Conservation (phyloP, 1,140 invertebrate genomes). For the Archegozetes longisetosus region DNA sequence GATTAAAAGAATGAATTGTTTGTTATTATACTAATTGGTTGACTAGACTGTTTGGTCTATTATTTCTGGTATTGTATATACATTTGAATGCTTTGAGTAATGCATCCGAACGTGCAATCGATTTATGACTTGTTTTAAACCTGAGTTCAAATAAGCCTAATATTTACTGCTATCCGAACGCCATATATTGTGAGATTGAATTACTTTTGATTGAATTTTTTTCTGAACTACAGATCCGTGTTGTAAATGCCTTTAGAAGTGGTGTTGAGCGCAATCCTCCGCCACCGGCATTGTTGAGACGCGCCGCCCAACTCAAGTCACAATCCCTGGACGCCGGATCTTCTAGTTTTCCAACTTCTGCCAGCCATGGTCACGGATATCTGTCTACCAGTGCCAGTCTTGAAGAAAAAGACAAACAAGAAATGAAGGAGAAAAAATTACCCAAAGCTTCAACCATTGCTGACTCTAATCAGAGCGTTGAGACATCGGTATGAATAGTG, state of each 20-base stretch:
- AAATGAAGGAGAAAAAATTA: not conserved
- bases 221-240: conserved; percentile 82
- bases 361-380: not conserved
- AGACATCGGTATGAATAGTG: not conserved
- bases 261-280: conserved; percentile 79
- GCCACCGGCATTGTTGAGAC: conserved; percentile 27
- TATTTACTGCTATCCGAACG: too few relatives aligned
- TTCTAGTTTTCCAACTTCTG: not conserved
- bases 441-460: not conserved
- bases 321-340: conserved; percentile 9
- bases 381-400: not conserved
- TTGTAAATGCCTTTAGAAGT: conserved; percentile 98
- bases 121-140: too few relatives aligned
- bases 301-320: conserved; percentile 15
- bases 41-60: too few relatives aligned
- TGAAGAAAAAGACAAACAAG: not conserved
- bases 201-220: too few relatives aligned
- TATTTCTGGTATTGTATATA: too few relatives aligned
- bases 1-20: too few relatives aligned
- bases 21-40: too few relatives aligned
- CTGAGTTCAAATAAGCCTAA: too few relatives aligned
- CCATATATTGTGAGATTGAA: too few relatives aligned
- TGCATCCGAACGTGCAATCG: too few relatives aligned
- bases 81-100: too few relatives aligned
- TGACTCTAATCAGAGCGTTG: not conserved